A percentile compares a stretch with the other conserved stretches of the same genome.
These are phyloP conservation scores for Euthynnus affinis DNA, from an alignment of 2,797 vertebrate species.

Conservation along the genomic window DNA sequence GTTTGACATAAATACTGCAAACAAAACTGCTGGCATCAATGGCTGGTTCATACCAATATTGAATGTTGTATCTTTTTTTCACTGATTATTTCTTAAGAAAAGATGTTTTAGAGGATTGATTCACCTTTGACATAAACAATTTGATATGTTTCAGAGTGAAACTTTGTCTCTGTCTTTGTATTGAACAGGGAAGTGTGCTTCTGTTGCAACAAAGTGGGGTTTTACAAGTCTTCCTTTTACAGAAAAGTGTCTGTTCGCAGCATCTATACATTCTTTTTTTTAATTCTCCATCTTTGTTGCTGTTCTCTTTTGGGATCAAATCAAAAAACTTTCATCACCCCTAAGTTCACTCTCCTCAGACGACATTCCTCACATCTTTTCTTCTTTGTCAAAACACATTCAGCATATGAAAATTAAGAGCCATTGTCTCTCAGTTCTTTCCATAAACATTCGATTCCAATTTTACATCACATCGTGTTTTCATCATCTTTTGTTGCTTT, in stretches of 20 bases:
- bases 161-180: constrained; percentile 19
- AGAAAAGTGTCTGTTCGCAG: constrained; percentile 47
- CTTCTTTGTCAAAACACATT: constrained; percentile 44
- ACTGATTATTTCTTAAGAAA: constrained; percentile 23
- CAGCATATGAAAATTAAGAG: constrained; percentile 27
- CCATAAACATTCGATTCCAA: constrained; percentile 13
- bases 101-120: neutral
- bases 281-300: constrained; percentile 1
- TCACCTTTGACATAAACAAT: neutral
- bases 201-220: constrained; percentile 35
- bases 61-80: neutral
- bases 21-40: constrained; percentile 1
- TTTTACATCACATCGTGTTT: constrained; percentile 3
- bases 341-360: neutral
- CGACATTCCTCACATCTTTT: constrained; percentile 21
- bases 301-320: constrained; percentile 9
- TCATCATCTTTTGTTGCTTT: constrained; percentile 32
- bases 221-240: constrained; percentile 33
- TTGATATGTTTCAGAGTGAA: constrained; percentile 36
- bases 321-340: neutral
- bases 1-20: neutral
- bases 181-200: constrained; percentile 35
- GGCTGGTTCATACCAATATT: neutral
- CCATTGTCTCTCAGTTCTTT: constrained; percentile 17
- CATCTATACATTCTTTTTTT: constrained; percentile 57